phyloP scores from a whole-genome alignment of 1,140 invertebrate species.

The Papilio dardanus region DNA sequence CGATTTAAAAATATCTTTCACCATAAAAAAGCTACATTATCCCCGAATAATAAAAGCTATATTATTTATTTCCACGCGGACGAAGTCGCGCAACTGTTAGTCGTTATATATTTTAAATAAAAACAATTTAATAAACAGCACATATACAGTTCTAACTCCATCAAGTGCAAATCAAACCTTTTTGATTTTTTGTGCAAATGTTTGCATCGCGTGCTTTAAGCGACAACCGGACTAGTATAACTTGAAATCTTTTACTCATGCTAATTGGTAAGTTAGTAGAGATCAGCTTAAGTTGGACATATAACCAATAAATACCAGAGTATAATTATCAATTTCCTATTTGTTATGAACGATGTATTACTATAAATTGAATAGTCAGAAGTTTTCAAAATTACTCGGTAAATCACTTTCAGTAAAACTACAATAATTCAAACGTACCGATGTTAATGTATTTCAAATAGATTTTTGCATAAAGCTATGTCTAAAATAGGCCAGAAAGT shows the following conservation, averaged over 20 bases:
- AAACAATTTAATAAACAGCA: neutral
- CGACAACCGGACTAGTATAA: neutral
- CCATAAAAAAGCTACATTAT: no score
- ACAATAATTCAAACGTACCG: neutral
- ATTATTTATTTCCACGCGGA: no score
- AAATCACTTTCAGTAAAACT: neutral
- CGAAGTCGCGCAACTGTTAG: no score
- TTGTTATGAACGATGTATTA: neutral
- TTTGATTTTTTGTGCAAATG: slow-evolving; percentile 10
- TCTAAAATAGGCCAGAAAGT: neutral
- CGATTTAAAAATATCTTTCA: no score
- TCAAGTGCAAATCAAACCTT: neutral
- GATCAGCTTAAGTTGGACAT: neutral
- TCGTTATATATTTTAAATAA: no score
- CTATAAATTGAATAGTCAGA: neutral
- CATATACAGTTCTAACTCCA: neutral
- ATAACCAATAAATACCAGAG: neutral
- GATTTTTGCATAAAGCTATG: neutral
- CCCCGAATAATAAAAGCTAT: no score
- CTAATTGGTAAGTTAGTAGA: no score
- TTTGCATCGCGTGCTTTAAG: slow-evolving; percentile 13
- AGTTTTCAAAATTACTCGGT: neutral
- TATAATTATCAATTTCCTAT: neutral
- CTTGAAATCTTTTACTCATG: neutral
- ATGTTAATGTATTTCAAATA: neutral